A percentile compares a stretch with the other conserved stretches of the same genome.
These are phyloP conservation scores for Rhegmatorhina hoffmannsi DNA, from an alignment of 2,113 vertebrate genomes.

Conservation along the genomic window DNA sequence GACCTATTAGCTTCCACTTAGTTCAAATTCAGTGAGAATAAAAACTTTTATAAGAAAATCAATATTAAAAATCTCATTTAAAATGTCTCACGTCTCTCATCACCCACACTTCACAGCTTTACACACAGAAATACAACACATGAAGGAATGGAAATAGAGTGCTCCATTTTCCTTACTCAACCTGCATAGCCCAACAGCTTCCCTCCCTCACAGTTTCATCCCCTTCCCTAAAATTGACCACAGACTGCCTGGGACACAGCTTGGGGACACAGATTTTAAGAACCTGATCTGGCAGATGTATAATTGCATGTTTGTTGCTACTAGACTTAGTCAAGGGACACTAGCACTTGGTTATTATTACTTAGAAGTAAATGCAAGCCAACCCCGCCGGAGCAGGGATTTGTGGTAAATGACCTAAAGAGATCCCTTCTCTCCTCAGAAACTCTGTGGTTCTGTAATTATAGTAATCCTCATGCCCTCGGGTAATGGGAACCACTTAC, in stretches of 20 bases:
- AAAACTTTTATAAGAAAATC: neutral
- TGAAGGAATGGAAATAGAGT: neutral
- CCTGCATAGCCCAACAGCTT: neutral
- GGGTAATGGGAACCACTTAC: rapidly evolving
- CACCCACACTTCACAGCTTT: neutral
- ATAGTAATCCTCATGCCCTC: neutral
- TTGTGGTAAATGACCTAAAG: neutral
- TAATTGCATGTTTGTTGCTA: neutral
- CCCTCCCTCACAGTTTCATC: neutral
- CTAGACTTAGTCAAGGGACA: neutral
- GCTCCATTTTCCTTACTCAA: neutral
- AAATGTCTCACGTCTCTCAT: neutral
- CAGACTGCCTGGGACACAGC: neutral
- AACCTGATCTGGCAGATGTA: neutral
- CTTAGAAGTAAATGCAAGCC: neutral
- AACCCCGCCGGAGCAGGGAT: neutral
- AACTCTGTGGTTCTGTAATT: neutral
- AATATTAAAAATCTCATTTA: neutral
- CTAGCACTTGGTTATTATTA: neutral
- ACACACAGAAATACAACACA: neutral
- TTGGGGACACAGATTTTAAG: neutral
- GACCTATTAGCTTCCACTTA: neutral
- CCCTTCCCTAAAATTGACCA: neutral
- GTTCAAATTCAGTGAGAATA: neutral
- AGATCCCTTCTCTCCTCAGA: neutral